A percentile compares a stretch with the other conserved stretches of the same genome.
phyloP scores from a whole-genome alignment of 2,888 invertebrate species.

The Leptopilina drosophilae region DNA sequence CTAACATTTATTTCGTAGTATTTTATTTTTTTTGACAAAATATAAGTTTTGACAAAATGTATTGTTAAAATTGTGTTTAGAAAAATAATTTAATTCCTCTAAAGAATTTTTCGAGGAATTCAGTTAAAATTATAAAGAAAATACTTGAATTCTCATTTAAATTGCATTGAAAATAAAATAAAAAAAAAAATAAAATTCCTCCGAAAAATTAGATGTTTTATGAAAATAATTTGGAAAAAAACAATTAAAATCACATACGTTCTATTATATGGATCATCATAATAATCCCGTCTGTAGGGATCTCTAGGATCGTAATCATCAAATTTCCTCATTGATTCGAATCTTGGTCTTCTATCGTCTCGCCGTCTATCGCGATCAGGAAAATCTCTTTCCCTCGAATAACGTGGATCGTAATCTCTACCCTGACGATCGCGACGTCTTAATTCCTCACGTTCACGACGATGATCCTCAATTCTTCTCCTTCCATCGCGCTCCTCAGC shows the following conservation, averaged over 20 bases:
- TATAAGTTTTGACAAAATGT: too few relatives aligned
- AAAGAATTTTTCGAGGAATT: too few relatives aligned
- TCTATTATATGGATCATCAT: conserved; percentile 72
- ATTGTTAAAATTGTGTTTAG: too few relatives aligned
- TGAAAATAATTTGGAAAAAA: not conserved
- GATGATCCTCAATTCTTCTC: conserved; percentile 68
- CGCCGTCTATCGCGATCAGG: conserved; percentile 70
- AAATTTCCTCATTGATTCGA: conserved; percentile 60
- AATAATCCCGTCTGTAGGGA: conserved; percentile 70
- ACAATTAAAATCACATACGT: conserved; percentile 59
- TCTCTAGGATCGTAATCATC: conserved; percentile 72
- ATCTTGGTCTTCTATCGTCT: conserved; percentile 68
- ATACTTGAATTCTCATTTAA: too few relatives aligned
- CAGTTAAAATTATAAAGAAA: too few relatives aligned
- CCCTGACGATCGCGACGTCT: conserved; percentile 64
- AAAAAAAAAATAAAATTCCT: too few relatives aligned
- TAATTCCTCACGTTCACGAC: conserved; percentile 67
- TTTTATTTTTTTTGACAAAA: too few relatives aligned
- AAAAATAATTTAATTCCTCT: too few relatives aligned
- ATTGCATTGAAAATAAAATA: too few relatives aligned
- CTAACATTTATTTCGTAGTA: too few relatives aligned
- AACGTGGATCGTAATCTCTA: conserved; percentile 70
- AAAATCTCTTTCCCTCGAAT: conserved; percentile 66
- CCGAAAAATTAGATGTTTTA: too few relatives aligned
- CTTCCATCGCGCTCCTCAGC: conserved; percentile 68